These are phyloP conservation scores for Cassiopea andromeda DNA, from an alignment of 30 jellyfish, hydroid and myxozoan species.

Conservation along the genomic window DNA sequence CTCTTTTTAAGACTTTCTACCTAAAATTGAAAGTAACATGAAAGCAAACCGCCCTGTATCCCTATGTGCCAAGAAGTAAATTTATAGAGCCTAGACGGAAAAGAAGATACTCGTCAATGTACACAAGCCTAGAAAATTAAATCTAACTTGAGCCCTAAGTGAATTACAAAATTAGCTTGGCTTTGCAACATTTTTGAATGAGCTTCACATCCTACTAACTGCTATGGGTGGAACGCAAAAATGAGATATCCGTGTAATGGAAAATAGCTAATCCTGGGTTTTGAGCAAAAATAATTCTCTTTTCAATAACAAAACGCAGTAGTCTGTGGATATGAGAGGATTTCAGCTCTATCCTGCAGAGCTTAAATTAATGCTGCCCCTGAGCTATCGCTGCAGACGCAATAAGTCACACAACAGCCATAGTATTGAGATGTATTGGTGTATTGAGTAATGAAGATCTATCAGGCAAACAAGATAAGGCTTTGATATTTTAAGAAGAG, in stretches of 20 bases:
- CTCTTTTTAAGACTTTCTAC: neutral
- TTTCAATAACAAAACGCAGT: slow-evolving; percentile 14
- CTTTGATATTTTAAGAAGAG: neutral
- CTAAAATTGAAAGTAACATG: neutral
- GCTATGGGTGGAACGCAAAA: slow-evolving; percentile 7
- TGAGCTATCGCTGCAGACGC: slow-evolving; percentile 21
- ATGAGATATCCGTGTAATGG: slow-evolving; percentile 1
- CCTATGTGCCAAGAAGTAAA: neutral
- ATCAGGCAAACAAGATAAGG: neutral
- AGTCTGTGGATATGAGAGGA: slow-evolving; percentile 39
- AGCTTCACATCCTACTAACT: slow-evolving; percentile 3
- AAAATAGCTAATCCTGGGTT: slow-evolving; percentile 30
- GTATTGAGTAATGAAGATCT: neutral
- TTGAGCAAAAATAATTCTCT: slow-evolving; percentile 27
- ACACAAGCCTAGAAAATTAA: neutral
- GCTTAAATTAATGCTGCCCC: slow-evolving; percentile 24
- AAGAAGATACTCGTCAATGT: neutral
- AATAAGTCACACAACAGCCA: neutral
- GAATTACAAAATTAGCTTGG: neutral
- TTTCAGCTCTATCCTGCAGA: slow-evolving; percentile 26
- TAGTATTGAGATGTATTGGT: neutral
- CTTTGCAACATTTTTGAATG: neutral
- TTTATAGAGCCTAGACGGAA: neutral
- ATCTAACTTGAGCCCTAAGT: neutral
- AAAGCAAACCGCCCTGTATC: neutral